These are phyloP conservation scores for Acanthornis magna DNA, from an alignment of 2,797 vertebrate species.

Conservation along the genomic window DNA sequence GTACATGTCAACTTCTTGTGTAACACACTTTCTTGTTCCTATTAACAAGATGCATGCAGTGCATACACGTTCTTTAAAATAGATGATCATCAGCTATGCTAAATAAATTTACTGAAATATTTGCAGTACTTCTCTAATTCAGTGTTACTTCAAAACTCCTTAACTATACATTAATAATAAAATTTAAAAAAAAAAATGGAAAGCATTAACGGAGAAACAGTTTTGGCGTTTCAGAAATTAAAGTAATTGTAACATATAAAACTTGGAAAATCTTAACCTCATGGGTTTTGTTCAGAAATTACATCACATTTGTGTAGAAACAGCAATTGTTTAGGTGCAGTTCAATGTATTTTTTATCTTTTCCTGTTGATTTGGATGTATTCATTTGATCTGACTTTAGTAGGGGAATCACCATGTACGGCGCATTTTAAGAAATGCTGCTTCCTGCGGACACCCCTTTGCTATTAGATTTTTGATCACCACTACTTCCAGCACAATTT, in stretches of 20 bases:
- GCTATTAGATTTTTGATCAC: background rate
- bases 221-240: background rate
- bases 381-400: background rate
- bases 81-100: background rate
- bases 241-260: background rate
- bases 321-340: background rate
- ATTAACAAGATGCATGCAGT: background rate
- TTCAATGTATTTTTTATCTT: background rate
- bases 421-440: background rate
- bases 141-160: background rate
- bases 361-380: background rate
- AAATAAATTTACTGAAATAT: background rate
- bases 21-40: background rate
- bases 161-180: background rate
- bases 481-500: background rate
- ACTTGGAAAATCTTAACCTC: background rate
- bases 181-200: background rate
- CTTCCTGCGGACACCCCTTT: background rate
- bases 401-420: fast-evolving
- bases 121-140: background rate
- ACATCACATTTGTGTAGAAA: background rate
- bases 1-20: background rate
- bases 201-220: background rate
- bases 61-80: background rate
- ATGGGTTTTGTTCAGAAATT: background rate